Evolutionary conservation across 35 echinoderm and acorn worm species (phyloP).

Genomic region (Diadema setosum): DNA sequence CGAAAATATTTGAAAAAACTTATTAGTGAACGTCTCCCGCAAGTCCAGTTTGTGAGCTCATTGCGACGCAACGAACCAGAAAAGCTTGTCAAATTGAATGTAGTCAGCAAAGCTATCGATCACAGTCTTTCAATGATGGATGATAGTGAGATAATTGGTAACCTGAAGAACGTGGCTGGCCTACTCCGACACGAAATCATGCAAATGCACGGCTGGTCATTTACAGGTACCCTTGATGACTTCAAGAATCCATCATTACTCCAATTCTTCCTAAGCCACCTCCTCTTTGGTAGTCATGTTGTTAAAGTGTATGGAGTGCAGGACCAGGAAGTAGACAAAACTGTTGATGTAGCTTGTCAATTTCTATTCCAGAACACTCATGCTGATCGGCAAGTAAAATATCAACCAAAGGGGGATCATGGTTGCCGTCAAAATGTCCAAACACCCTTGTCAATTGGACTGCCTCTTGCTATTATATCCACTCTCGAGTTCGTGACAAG

Average conservation of each 20-base stretch:
- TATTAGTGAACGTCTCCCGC: constrained; percentile 6
- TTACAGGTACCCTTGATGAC: constrained; percentile 29
- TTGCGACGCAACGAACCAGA: constrained; percentile 30
- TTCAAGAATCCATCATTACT: constrained; percentile 16
- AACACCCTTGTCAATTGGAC: constrained; percentile 27
- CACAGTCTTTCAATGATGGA: constrained; percentile 8
- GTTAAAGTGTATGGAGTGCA: constrained; percentile 1
- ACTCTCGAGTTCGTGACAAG: constrained; percentile 55
- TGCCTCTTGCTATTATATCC: constrained; percentile 35
- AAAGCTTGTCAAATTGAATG: constrained; percentile 15
- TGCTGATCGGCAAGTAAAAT: constrained; percentile 39
- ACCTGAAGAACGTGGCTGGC: constrained; percentile 19
- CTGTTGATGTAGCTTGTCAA: constrained; percentile 32
- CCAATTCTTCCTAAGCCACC: constrained; percentile 28
- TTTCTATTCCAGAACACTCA: constrained; percentile 26
- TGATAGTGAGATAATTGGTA: constrained; percentile 40
- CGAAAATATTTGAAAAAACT: constrained; percentile 26
- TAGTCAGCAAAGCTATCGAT: constrained; percentile 30
- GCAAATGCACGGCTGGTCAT: constrained; percentile 8
- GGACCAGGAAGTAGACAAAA: constrained; percentile 26
- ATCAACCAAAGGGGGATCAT: constrained; percentile 3
- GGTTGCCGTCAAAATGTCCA: background rate
- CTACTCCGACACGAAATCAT: constrained; percentile 15
- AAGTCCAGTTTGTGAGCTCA: constrained; percentile 24
- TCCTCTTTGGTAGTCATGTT: constrained; percentile 36